Conservation (phyloP, 2,113 vertebrate species). For the Otis tarda region DNA sequence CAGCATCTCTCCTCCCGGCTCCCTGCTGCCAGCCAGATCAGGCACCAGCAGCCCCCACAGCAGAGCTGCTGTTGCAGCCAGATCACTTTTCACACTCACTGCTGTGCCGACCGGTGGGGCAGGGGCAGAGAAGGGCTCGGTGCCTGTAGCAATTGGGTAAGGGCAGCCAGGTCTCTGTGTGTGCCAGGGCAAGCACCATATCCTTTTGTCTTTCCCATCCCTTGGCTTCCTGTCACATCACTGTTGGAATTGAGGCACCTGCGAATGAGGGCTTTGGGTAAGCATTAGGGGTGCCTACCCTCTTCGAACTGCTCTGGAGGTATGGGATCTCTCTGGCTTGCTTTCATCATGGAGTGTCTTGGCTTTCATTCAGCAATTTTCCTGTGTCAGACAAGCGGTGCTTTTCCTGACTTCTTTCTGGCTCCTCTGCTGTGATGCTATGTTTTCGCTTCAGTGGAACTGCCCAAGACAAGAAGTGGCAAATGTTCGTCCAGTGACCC, state of each 20-base stretch:
- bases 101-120: neutral
- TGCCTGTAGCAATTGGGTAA: neutral
- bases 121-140: neutral
- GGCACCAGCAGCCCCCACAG: neutral
- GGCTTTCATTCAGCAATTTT: neutral
- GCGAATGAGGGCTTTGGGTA: fast-evolving
- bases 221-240: neutral
- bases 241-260: neutral
- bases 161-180: neutral
- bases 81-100: neutral
- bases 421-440: neutral
- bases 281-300: neutral
- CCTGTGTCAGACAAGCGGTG: neutral
- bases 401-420: neutral
- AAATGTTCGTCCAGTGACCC: neutral
- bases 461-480: neutral
- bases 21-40: neutral
- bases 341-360: neutral
- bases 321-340: neutral
- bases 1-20: neutral
- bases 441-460: neutral
- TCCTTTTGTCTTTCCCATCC: neutral
- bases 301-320: neutral
- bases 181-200: fast-evolving
- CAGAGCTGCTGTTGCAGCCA: neutral